Percentiles rank a stretch among this genome's conserved stretches.
Evolutionary conservation across 2,888 invertebrate species (phyloP).

Genomic region (Campoplex nolae): DNA sequence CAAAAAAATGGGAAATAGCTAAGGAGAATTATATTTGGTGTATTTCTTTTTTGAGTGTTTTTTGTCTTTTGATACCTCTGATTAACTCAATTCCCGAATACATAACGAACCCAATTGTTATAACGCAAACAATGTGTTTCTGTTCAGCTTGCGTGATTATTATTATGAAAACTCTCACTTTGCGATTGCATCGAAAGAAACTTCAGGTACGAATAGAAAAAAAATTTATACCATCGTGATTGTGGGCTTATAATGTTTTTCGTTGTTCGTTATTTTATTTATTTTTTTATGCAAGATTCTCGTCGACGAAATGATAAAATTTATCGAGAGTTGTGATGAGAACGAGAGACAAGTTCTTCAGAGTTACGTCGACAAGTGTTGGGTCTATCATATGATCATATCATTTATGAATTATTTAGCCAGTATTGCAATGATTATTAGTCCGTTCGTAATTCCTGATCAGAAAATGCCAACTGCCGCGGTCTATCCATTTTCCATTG

Average conservation of each 20-base stretch:
- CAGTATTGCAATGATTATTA: conserved; percentile 57
- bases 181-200: conserved; percentile 56
- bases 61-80: conserved; percentile 50
- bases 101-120: conserved; percentile 50
- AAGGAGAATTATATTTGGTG: conserved; percentile 56
- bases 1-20: conserved; percentile 41
- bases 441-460: conserved; percentile 62
- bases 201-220: conserved; percentile 62
- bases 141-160: conserved; percentile 65
- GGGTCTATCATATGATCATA: conserved; percentile 46
- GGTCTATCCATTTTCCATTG: conserved; percentile 68
- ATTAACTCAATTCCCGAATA: conserved; percentile 46
- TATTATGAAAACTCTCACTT: conserved; percentile 67
- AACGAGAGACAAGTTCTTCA: conserved; percentile 59
- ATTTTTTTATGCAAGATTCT: not conserved
- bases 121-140: conserved; percentile 68
- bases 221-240: too few species aligned
- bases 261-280: not conserved
- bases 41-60: conserved; percentile 30
- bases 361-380: conserved; percentile 64
- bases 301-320: conserved; percentile 36
- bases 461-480: conserved; percentile 34
- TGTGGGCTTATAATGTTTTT: not conserved
- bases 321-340: conserved; percentile 12
- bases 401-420: conserved; percentile 59